Conservation (phyloP, 2,113 vertebrate genomes). For the Heteronetta atricapilla region DNA sequence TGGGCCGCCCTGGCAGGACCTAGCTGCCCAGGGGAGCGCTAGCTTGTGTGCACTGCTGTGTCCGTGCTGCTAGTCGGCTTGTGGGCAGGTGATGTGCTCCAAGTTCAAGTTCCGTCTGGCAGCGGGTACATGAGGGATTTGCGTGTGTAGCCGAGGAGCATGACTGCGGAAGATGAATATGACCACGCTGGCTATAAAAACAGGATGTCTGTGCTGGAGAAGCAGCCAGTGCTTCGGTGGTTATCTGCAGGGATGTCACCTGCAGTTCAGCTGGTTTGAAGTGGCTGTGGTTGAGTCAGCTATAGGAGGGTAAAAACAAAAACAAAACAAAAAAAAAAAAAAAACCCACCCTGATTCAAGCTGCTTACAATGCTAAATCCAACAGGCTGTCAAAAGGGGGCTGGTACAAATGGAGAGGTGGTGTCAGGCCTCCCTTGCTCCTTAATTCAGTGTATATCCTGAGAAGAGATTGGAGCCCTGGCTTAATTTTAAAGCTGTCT, state of each 20-base stretch:
- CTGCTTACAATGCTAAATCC: background rate
- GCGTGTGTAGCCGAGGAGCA: background rate
- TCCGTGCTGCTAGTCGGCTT: background rate
- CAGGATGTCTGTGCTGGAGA: background rate
- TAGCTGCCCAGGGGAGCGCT: too few relatives aligned
- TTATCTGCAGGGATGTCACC: background rate
- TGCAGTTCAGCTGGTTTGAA: background rate
- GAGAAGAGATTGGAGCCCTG: background rate
- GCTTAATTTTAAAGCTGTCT: background rate
- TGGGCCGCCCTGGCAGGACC: background rate
- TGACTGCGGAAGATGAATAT: background rate
- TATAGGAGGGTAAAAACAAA: too few relatives aligned
- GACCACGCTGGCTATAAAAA: background rate
- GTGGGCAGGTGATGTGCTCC: rapidly evolving
- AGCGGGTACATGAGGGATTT: rapidly evolving
- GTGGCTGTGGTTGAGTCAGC: background rate
- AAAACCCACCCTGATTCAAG: background rate
- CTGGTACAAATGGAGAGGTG: background rate
- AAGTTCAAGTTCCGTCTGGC: background rate
- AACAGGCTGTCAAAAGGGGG: background rate
- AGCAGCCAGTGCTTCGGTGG: background rate
- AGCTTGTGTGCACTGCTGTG: too few relatives aligned
- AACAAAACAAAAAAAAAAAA: background rate
- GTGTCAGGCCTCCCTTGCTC: background rate
- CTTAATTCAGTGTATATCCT: background rate